phyloP scores from a whole-genome alignment of 2,113 vertebrate species.

The Pelvicachromis taeniatus region DNA sequence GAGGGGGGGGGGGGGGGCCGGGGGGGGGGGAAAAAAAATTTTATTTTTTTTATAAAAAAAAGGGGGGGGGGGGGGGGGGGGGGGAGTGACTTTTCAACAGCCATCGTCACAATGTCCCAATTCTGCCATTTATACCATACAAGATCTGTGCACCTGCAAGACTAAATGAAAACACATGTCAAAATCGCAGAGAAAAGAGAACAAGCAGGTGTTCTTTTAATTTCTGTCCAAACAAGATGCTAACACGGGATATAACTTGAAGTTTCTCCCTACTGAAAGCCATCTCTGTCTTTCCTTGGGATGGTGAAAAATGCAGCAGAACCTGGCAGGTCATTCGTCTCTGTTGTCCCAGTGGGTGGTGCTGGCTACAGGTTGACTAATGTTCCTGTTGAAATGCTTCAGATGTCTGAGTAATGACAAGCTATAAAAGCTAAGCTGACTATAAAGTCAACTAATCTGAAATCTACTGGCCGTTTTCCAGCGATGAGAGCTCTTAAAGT shows the following conservation, averaged over 20 bases:
- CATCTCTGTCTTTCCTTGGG: constrained; percentile 17
- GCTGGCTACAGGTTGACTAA: constrained; percentile 60
- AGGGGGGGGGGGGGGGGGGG: background rate
- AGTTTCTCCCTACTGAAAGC: constrained; percentile 28
- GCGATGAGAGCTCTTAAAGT: background rate
- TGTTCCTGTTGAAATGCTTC: constrained; percentile 62
- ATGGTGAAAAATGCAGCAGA: constrained; percentile 48
- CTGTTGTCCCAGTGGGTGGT: constrained; percentile 58
- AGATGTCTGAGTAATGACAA: constrained; percentile 63
- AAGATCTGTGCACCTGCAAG: constrained; percentile 6
- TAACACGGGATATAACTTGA: background rate
- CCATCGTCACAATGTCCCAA: constrained; percentile 16
- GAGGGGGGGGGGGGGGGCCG: no score
- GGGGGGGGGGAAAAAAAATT: no score
- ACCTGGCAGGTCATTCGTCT: constrained; percentile 57
- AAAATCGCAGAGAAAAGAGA: background rate
- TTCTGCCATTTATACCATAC: background rate
- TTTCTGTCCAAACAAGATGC: constrained; percentile 25
- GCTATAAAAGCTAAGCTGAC: constrained; percentile 58
- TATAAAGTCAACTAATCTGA: constrained; percentile 59
- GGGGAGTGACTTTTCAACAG: background rate
- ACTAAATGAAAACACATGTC: background rate
- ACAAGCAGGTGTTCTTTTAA: constrained; percentile 21
- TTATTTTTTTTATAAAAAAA: no score
- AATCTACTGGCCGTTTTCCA: constrained; percentile 30